Percentiles rank a stretch among this genome's conserved stretches.
phyloP scores from a whole-genome alignment of 2,888 invertebrate genomes.

The Ashinkailepas kermadecensis region DNA sequence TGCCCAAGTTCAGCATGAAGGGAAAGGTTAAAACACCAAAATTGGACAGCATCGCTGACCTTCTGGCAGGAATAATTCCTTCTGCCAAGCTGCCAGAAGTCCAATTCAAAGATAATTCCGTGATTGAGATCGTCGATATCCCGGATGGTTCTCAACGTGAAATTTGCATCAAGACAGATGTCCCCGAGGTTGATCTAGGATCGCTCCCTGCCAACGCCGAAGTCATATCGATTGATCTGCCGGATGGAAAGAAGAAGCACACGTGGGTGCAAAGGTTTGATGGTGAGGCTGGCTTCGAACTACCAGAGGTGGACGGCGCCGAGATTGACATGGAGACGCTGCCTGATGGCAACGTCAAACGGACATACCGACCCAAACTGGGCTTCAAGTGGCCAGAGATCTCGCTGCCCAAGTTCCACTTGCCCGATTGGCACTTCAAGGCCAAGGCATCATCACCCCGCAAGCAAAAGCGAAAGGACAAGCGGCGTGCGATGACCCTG shows the following conservation, averaged over 20 bases:
- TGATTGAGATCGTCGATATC: not conserved
- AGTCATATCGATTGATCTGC: not conserved
- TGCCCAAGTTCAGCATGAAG: not conserved
- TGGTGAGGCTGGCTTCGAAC: constrained; percentile 25
- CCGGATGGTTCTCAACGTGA: not conserved
- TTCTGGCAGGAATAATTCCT: not conserved
- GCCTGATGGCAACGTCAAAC: constrained; percentile 4
- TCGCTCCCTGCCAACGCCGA: not conserved
- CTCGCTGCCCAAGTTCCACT: not conserved
- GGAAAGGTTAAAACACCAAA: not conserved
- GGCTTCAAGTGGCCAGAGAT: constrained; percentile 15
- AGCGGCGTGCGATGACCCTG: not conserved
- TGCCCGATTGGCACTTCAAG: constrained; percentile 12
- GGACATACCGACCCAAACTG: not conserved
- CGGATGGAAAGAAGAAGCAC: not conserved
- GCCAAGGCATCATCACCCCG: not conserved
- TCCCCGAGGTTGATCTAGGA: not conserved
- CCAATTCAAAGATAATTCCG: not conserved
- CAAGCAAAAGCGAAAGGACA: constrained; percentile 3
- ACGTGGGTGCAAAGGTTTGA: constrained; percentile 17
- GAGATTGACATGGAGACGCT: constrained; percentile 25
- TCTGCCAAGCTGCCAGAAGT: not conserved
- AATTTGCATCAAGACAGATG: not conserved
- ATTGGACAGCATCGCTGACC: constrained; percentile 1
- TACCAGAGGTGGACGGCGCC: constrained; percentile 26